Evolutionary conservation across 92 coral and sea anemone species (phyloP).

Genomic region (Porites divaricata): DNA sequence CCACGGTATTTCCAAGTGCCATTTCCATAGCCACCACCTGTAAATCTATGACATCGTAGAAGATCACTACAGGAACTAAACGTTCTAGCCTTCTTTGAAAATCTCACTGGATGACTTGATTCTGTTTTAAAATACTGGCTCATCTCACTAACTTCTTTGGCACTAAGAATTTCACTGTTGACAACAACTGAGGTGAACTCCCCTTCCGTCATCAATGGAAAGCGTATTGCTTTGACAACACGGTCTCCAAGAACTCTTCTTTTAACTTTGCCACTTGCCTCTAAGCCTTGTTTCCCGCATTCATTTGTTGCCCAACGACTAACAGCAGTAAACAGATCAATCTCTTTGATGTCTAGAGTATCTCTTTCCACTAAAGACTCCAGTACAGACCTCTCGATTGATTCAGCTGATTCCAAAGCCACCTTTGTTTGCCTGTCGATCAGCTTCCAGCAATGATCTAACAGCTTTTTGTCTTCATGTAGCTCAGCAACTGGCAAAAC

Average conservation of each 20-base stretch:
- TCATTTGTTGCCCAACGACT: constrained; percentile 37
- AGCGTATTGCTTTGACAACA: constrained; percentile 27
- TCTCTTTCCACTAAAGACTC: constrained; percentile 23
- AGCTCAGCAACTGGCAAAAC: constrained; percentile 4
- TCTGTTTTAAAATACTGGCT: background rate
- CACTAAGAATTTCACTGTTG: background rate
- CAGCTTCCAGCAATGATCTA: constrained; percentile 20
- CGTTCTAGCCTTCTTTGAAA: constrained; percentile 7
- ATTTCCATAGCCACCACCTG: background rate
- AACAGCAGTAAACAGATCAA: constrained; percentile 48
- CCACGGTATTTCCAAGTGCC: background rate
- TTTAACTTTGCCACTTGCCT: background rate
- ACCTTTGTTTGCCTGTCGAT: constrained; percentile 14
- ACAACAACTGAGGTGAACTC: background rate
- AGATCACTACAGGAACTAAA: background rate
- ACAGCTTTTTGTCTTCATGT: constrained; percentile 5
- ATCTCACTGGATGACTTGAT: background rate
- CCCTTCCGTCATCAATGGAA: constrained; percentile 11
- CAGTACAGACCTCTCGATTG: constrained; percentile 18
- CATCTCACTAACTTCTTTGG: background rate
- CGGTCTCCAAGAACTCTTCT: constrained; percentile 21
- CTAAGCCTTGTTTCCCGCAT: constrained; percentile 1
- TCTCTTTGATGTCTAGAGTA: constrained; percentile 19
- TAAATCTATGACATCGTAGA: background rate
- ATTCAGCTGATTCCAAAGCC: background rate